phyloP scores from a whole-genome alignment of 2,797 vertebrate species.

The Gymnodraco acuticeps region DNA sequence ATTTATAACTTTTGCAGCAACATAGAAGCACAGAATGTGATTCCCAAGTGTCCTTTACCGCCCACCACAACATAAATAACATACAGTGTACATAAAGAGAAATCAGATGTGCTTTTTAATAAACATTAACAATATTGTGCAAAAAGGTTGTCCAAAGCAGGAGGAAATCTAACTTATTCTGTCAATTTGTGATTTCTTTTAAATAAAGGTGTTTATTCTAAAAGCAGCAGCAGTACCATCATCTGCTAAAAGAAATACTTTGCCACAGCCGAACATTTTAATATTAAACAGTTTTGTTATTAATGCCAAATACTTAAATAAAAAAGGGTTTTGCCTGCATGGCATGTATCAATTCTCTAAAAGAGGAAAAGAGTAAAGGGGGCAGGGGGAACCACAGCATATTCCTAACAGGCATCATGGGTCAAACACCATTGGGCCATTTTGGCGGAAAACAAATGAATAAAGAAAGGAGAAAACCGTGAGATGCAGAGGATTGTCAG shows the following conservation, averaged over 20 bases:
- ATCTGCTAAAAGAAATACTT: constrained; percentile 45
- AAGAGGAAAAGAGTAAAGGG: background rate
- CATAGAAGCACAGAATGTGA: constrained; percentile 24
- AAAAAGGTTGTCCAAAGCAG: constrained; percentile 35
- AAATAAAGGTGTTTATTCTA: constrained; percentile 38
- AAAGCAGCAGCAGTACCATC: constrained; percentile 48
- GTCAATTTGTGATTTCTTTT: constrained; percentile 24
- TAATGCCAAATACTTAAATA: constrained; percentile 39
- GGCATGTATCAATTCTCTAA: constrained; percentile 3
- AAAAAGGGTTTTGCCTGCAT: constrained; percentile 14
- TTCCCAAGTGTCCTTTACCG: constrained; percentile 34
- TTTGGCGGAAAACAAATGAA: constrained; percentile 58
- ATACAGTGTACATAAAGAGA: constrained; percentile 37
- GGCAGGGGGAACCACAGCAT: constrained; percentile 2
- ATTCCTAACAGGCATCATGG: constrained; percentile 34
- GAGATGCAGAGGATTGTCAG: constrained; percentile 61
- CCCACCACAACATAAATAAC: constrained; percentile 58
- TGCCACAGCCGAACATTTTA: constrained; percentile 39
- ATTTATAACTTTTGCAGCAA: constrained; percentile 58
- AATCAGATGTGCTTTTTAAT: constrained; percentile 37
- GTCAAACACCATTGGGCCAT: constrained; percentile 46
- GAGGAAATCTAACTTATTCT: constrained; percentile 44
- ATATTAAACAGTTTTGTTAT: constrained; percentile 32
- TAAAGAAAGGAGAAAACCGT: background rate
- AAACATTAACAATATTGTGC: constrained; percentile 40